Base-by-base conservation (phyloP, 1,140 invertebrate species). In the Pseudachorutes palmiensis region DNA sequence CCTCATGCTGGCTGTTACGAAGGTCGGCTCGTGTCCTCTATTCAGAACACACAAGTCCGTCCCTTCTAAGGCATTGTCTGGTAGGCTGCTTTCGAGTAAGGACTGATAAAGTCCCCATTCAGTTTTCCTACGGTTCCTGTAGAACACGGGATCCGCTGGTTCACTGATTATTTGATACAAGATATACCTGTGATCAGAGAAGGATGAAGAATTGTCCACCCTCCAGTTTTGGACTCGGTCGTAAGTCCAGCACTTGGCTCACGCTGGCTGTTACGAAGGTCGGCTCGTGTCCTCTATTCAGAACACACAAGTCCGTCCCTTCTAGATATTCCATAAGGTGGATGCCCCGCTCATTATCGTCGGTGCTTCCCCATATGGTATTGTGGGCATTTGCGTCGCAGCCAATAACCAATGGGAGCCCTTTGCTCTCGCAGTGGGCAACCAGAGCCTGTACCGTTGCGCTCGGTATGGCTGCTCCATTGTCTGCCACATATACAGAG, bases 321-420 rank as follows among this genome's bases (percentile, higher is more conserved):
- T 19, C 19, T 22, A 2, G 2, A 32, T 51, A 70, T 30, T 70
- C 62, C 1, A 64, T 22, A 1, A 70, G 61, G 1, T 48, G 24
- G 2, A 31, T 60, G 1, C 66, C 69, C 26, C 66, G 62, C 1
- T 28, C 19, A 29, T 70, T 70, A n/a, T 1, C 32, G 57, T 70
- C 55, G 1, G 31, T 30, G 36, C 65, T 63, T 26, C 65, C 69
- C 69, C 65, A 70, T 19, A 45, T 12, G 2, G 33, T 19, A 48
- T 70, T 59, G 36, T 70, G 69, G 2, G 69, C 58, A 32, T 70
- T 70, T 26, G 62, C 65, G 58, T 70, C 69, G 9, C 36, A 41
- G 1, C 59, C 69, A 1, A 70, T 26, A 1, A 70, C 22, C 49
- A 70, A 31, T n/a, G 51, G 33, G 14, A 70, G 26, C 45, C 36